Evolutionary conservation across 92 coral and sea anemone genomes (phyloP).

Genomic region (Epizoanthus fatuus): DNA sequence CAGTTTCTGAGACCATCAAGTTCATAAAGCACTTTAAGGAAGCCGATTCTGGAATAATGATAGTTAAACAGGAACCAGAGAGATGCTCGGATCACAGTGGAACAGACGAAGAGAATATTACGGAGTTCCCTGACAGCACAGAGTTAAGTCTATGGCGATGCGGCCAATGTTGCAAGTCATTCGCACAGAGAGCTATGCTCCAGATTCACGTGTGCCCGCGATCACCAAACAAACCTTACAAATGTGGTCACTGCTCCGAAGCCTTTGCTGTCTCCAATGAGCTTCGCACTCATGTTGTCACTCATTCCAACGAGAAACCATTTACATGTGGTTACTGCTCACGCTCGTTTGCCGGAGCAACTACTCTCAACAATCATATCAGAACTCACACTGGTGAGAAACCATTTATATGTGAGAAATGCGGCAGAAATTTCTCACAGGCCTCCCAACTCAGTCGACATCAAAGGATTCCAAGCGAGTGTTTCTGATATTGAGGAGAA

Average conservation of each 20-base stretch:
- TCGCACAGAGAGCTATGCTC: conserved; percentile 87
- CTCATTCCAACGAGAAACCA: conserved; percentile 95
- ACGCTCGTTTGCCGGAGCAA: conserved; percentile 96
- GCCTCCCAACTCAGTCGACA: conserved; percentile 99
- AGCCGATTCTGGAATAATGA: neutral
- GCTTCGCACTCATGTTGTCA: conserved; percentile 98
- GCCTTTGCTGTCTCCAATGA: conserved; percentile 83
- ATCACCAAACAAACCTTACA: conserved; percentile 86
- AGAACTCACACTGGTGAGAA: conserved; percentile 98
- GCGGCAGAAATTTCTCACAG: conserved; percentile 89
- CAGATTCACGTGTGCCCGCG: conserved; percentile 88
- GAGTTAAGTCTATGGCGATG: conserved; percentile 89
- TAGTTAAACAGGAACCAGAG: conserved; percentile 22
- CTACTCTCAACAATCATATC: conserved; percentile 95
- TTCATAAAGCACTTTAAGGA: neutral
- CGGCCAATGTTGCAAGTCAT: conserved; percentile 91
- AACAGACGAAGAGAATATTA: neutral
- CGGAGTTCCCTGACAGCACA: conserved; percentile 41
- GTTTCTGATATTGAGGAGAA: conserved; percentile 27
- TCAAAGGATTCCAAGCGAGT: conserved; percentile 86
- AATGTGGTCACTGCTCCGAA: conserved; percentile 96
- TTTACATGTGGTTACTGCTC: conserved; percentile 97
- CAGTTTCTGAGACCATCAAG: conserved; percentile 2
- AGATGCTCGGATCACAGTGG: neutral
- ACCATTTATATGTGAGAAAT: conserved; percentile 92